Base-by-base conservation (phyloP, 2,888 invertebrate species). In the Rugalucina vietnamica region DNA sequence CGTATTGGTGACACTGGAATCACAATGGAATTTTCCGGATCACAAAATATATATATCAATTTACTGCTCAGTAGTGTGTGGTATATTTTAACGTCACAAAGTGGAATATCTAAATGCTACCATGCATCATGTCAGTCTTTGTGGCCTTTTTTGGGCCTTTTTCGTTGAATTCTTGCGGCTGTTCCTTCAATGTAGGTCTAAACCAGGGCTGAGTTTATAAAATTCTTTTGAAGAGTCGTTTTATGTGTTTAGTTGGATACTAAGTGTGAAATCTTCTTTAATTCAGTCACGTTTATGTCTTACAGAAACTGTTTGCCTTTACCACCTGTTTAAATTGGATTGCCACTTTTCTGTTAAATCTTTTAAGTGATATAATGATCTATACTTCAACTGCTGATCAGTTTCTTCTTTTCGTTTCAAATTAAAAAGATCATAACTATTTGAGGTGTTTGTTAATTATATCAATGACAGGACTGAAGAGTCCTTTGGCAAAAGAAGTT, bases 291-390 rank as follows among this genome's bases (percentile, higher is more conserved):
- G 75, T 65, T 65, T 54, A 65, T 50, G 54, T 34, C 69, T 39
- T 72, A 43, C 37, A 72, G 39, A n/a, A 43, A 3, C 8, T 72
- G 49, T 72, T 72, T 72, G 72, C 37, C 27, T 49, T 43, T 27
- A 34, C 39, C 72, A 72, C 72, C 72, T 72, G 72, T 43, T 43
- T 72, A 72, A 39, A 72, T 72, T 72, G 43, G 72, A 39, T 72
- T 72, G 72, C 24, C 49, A 72, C 39, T n/a, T 8, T 39, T 72
- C 27, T 72, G 72, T 43, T 27, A 49, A 43, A 49, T 39, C 27
- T 72, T 39, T 72, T 39, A 65, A 57, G 57, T 57, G 70, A 43
- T 72, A 72, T 72, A 24, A 72, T 72, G 72, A 72, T 39, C 72
- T 34, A 32, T 65, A 65, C 65, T 65, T 65, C 65, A 65, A 43